These are phyloP conservation scores for Pandemis corylana DNA, from an alignment of 2,888 invertebrate species.

Conservation along the genomic window DNA sequence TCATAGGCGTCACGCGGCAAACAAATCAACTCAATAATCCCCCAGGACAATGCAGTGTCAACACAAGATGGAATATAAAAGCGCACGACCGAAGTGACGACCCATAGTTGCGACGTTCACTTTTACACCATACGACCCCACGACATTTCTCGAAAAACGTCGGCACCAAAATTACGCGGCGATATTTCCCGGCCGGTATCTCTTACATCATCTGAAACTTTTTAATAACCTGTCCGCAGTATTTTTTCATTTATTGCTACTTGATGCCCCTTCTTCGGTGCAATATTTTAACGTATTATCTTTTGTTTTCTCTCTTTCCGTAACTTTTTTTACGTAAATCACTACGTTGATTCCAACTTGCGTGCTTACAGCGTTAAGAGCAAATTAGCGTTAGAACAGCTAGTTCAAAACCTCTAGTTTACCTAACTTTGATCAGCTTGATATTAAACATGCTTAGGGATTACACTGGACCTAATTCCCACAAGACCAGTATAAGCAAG, in stretches of 20 bases:
- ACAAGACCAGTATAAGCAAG: slow-evolving; percentile 1
- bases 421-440: background rate
- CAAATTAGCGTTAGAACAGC: background rate
- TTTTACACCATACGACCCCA: slow-evolving; percentile 58
- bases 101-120: slow-evolving; percentile 28
- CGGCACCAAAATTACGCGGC: background rate
- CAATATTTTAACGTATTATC: slow-evolving; percentile 3
- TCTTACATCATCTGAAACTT: slow-evolving; percentile 30
- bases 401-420: background rate
- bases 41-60: slow-evolving; percentile 78
- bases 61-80: slow-evolving; percentile 80
- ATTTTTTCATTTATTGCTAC: slow-evolving; percentile 37
- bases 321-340: background rate
- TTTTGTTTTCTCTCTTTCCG: background rate
- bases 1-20: slow-evolving; percentile 69
- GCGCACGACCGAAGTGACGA: slow-evolving; percentile 60
- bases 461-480: slow-evolving; percentile 8
- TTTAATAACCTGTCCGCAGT: slow-evolving; percentile 39
- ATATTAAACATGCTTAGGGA: background rate
- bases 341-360: background rate
- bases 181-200: slow-evolving; percentile 17
- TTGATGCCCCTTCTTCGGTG: slow-evolving; percentile 18
- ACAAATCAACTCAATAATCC: slow-evolving; percentile 77
- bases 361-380: background rate
- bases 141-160: slow-evolving; percentile 1